phyloP scores from a whole-genome alignment of 2,888 invertebrate species.

The Formica aserva region DNA sequence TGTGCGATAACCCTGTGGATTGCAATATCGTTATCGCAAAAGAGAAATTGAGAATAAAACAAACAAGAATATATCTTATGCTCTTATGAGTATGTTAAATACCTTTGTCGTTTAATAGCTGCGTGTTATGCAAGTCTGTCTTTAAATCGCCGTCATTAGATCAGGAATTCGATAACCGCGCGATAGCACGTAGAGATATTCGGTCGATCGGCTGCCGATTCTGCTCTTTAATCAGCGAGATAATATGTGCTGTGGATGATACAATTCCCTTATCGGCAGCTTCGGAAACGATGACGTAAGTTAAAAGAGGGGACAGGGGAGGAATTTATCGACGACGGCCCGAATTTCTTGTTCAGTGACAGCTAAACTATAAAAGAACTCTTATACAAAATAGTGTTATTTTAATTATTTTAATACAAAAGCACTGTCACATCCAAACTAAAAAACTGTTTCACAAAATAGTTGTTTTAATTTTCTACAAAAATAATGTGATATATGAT shows the following conservation, averaged over 20 bases:
- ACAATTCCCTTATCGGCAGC: slow-evolving; percentile 54
- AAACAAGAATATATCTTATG: background rate
- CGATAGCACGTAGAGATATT: background rate
- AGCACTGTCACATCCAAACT: no score
- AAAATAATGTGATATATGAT: no score
- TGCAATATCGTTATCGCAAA: slow-evolving; percentile 19
- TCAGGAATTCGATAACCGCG: slow-evolving; percentile 5
- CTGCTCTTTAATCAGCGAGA: slow-evolving; percentile 35
- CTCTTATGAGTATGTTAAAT: background rate
- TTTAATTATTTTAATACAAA: no score
- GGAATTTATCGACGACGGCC: slow-evolving; percentile 52
- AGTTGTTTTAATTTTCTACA: no score
- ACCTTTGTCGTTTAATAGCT: background rate
- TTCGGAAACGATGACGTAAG: slow-evolving; percentile 64
- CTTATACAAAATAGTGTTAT: no score
- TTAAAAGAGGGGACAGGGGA: background rate
- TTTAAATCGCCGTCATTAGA: background rate
- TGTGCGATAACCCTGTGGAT: slow-evolving; percentile 13
- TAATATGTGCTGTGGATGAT: slow-evolving; percentile 4
- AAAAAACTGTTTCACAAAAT: no score
- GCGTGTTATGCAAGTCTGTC: background rate
- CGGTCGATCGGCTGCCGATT: slow-evolving; percentile 30
- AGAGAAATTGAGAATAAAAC: background rate
- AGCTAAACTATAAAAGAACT: no score
- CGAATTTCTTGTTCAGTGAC: slow-evolving; percentile 61